Evolutionary conservation across 2,888 invertebrate species (phyloP).

Genomic region (Resseliella maxima): DNA sequence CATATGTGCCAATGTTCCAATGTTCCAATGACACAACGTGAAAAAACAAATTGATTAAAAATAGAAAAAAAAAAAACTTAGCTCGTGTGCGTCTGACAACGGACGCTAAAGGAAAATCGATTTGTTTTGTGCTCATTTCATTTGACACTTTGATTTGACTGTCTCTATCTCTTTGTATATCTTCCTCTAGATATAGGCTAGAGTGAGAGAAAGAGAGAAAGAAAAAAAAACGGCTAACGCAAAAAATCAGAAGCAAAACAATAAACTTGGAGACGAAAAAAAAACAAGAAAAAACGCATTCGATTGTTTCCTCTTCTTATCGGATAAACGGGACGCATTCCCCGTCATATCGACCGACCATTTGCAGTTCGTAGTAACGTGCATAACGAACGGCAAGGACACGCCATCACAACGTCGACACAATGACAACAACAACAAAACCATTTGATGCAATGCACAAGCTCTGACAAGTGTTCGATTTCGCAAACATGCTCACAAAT

Average conservation of each 20-base stretch:
- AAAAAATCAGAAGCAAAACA: not conserved
- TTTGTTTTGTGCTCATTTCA: slow-evolving; percentile 28
- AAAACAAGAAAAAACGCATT: not conserved
- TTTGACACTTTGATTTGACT: not conserved
- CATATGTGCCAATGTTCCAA: not conserved
- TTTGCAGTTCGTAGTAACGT: not conserved
- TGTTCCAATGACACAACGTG: not conserved
- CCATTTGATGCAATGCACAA: not conserved
- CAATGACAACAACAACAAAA: slow-evolving; percentile 9
- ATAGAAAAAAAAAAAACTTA: slow-evolving; percentile 12
- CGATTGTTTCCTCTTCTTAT: not conserved
- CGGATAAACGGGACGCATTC: not conserved
- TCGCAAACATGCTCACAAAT: slow-evolving; percentile 4
- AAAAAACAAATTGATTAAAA: slow-evolving; percentile 17
- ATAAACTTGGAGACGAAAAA: not conserved
- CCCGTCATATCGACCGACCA: too few relatives aligned
- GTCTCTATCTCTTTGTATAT: not conserved
- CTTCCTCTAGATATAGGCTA: not conserved
- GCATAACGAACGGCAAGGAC: not conserved
- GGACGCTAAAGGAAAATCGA: slow-evolving; percentile 3
- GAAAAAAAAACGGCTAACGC: not conserved
- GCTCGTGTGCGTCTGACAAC: not conserved
- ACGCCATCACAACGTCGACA: not conserved
- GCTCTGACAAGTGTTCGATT: slow-evolving; percentile 35
- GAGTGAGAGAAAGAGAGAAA: not conserved